Evolutionary conservation across 2,113 vertebrate genomes (phyloP).

Genomic region (Grus americana): DNA sequence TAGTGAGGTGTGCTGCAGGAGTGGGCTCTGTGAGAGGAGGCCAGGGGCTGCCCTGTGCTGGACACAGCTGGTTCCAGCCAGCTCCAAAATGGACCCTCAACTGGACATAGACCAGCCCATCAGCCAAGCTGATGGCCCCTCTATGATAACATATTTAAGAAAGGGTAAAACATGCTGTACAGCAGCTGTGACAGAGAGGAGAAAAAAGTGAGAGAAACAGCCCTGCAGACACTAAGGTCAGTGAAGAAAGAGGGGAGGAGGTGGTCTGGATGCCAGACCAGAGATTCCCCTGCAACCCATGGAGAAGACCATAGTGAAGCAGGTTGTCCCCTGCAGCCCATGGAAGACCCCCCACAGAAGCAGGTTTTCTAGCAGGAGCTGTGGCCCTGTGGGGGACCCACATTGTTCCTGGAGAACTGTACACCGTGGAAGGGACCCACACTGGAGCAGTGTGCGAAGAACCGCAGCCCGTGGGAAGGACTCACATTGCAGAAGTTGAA

Average conservation of each 20-base stretch:
- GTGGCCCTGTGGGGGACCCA: fast-evolving
- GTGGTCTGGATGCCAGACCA: fast-evolving
- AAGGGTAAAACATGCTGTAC: not conserved
- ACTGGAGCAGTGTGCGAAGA: not conserved
- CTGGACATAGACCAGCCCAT: not conserved
- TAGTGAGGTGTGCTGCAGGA: not conserved
- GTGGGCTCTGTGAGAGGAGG: not conserved
- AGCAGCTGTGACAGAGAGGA: not conserved
- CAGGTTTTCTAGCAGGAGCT: not conserved
- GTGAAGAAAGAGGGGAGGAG: not conserved
- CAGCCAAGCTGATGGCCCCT: not conserved
- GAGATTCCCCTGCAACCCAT: not conserved
- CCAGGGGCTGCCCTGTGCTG: not conserved
- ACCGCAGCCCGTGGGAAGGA: not conserved
- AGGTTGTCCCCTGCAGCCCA: not conserved
- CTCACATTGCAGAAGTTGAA: not conserved
- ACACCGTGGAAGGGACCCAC: not conserved
- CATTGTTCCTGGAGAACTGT: not conserved
- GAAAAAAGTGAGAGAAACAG: not conserved
- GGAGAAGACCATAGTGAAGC: not conserved
- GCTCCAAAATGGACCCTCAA: not conserved
- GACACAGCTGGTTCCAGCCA: not conserved
- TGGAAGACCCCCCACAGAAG: not conserved
- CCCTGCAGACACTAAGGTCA: not conserved
- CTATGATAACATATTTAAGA: not conserved